Conservation (phyloP, 1,140 invertebrate species). For the Apis dorsata region DNA sequence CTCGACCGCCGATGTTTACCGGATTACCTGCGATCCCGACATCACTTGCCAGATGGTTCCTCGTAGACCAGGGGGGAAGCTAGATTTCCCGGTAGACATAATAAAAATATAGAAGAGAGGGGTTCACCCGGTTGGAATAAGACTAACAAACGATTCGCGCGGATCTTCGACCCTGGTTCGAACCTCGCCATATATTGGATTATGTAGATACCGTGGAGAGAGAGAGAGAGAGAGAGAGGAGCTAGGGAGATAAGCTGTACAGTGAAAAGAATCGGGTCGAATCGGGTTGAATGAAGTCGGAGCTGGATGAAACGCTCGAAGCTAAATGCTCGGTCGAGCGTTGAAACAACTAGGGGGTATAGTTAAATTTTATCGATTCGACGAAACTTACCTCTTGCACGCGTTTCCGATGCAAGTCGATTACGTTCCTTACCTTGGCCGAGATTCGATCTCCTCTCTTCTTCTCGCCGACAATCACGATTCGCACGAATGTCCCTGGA, state of each 20-base stretch:
- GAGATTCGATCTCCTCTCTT: background rate
- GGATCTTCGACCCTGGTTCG: conserved; percentile 62
- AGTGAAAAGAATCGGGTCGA: conserved; percentile 52
- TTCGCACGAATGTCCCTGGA: background rate
- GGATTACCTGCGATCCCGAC: conserved; percentile 61
- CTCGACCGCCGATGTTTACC: conserved; percentile 65
- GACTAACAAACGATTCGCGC: conserved; percentile 71
- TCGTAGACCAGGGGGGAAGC: conserved; percentile 56
- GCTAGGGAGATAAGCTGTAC: conserved; percentile 56
- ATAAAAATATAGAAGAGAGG: conserved; percentile 69
- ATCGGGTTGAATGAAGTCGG: conserved; percentile 60
- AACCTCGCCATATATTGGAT: conserved; percentile 68
- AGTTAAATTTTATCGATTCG: conserved; percentile 60
- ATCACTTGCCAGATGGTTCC: conserved; percentile 71
- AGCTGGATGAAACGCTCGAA: conserved; percentile 42
- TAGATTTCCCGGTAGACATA: conserved; percentile 75
- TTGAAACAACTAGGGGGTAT: conserved; percentile 31
- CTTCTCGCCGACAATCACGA: background rate
- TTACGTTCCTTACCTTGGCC: background rate
- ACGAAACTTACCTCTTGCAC: conserved; percentile 12
- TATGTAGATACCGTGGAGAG: conserved; percentile 63
- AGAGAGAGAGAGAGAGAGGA: conserved; percentile 9
- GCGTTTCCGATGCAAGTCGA: background rate
- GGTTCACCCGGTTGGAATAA: conserved; percentile 18
- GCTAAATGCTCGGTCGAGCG: conserved; percentile 48